Conservation (phyloP, 1,140 invertebrate genomes). For the Liolophura sinensis region DNA sequence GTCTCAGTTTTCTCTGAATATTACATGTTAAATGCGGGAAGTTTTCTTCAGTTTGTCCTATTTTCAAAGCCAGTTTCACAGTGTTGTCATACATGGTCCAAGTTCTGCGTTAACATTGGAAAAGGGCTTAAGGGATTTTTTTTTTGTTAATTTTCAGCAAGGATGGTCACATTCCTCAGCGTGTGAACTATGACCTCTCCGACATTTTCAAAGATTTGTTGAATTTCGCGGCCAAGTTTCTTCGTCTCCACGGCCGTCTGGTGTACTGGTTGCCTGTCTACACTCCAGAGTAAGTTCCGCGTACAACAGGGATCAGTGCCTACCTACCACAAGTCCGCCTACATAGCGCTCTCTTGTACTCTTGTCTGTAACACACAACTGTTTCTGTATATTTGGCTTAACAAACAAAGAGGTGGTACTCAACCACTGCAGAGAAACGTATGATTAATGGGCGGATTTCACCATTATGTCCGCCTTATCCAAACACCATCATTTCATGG, state of each 20-base stretch:
- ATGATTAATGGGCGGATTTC: too few relatives aligned
- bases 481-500: too few relatives aligned
- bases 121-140: neutral
- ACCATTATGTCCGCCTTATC: too few relatives aligned
- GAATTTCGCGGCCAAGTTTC: conserved; percentile 76
- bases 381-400: too few relatives aligned
- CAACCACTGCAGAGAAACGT: too few relatives aligned
- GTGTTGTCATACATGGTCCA: too few relatives aligned
- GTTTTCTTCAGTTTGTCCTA: too few relatives aligned
- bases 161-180: conserved; percentile 79
- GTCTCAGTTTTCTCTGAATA: too few relatives aligned
- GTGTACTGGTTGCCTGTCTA: conserved; percentile 93
- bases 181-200: conserved; percentile 80
- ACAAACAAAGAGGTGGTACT: too few relatives aligned
- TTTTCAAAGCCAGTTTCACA: neutral
- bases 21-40: too few relatives aligned
- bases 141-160: conserved; percentile 58
- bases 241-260: conserved; percentile 75
- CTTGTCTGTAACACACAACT: too few relatives aligned
- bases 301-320: neutral
- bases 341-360: neutral
- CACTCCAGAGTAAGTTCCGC: conserved; percentile 48
- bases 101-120: too few relatives aligned
- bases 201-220: conserved; percentile 84
- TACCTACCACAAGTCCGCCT: neutral